These are phyloP conservation scores for Drosophila seclusa DNA, from an alignment of 2,888 invertebrate genomes.

Conservation along the genomic window DNA sequence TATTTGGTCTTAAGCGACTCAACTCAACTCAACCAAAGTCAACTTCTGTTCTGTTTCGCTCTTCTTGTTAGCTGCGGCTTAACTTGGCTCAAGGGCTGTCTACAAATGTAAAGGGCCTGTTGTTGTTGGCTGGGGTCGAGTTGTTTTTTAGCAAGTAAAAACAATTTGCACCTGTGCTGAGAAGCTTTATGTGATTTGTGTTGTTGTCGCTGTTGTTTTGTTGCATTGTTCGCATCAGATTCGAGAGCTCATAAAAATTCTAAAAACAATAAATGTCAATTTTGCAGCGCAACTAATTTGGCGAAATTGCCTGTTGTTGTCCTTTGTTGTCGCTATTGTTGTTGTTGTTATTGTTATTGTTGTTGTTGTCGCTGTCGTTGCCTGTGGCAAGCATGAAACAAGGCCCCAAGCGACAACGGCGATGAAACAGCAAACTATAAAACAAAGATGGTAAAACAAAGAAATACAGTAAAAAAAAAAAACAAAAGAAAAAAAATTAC, in stretches of 20 bases:
- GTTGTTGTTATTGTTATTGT: neutral
- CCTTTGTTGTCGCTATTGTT: neutral
- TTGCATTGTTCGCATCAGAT: slow-evolving; percentile 6
- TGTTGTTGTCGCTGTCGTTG: slow-evolving; percentile 3
- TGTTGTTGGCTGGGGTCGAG: neutral
- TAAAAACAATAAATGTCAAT: slow-evolving; percentile 77
- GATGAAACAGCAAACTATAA: slow-evolving; percentile 6
- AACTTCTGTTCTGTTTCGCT: neutral
- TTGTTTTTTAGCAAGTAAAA: slow-evolving; percentile 17
- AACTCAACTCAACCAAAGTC: neutral
- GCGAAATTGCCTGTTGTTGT: slow-evolving; percentile 24
- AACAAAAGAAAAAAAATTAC: neutral
- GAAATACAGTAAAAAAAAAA: neutral
- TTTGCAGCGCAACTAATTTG: slow-evolving; percentile 69
- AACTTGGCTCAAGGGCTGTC: slow-evolving; percentile 10
- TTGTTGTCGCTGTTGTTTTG: slow-evolving; percentile 1
- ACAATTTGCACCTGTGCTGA: slow-evolving; percentile 42
- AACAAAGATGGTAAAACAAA: neutral
- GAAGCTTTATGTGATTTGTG: slow-evolving; percentile 20
- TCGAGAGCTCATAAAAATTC: slow-evolving; percentile 65
- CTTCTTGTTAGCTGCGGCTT: neutral
- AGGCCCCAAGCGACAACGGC: slow-evolving; percentile 41
- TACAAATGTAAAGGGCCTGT: neutral
- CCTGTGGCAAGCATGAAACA: slow-evolving; percentile 40
- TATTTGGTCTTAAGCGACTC: neutral